Conservation (phyloP, 2,797 vertebrate genomes). For the Carapus acus region DNA sequence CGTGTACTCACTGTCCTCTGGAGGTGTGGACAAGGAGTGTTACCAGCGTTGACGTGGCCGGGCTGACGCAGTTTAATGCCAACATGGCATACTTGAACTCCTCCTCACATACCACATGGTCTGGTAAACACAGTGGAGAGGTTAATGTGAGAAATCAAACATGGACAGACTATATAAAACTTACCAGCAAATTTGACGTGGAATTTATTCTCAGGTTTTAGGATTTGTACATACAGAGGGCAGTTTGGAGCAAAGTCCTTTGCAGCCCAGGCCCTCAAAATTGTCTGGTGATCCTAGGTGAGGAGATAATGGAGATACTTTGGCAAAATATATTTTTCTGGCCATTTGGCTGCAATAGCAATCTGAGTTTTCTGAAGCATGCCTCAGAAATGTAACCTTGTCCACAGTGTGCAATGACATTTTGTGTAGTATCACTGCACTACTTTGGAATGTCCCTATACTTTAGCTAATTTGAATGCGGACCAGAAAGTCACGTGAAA, state of each 20-base stretch:
- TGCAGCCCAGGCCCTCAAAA: conserved; percentile 96
- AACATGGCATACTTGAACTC: conserved; percentile 99
- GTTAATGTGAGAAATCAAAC: not conserved
- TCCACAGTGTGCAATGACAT: not conserved
- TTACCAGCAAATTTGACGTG: conserved; percentile 99
- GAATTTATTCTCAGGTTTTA: conserved; percentile 99
- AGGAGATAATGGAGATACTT: not conserved
- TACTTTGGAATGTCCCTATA: conserved; percentile 12
- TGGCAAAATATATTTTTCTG: conserved; percentile 7
- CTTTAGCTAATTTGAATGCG: conserved; percentile 11
- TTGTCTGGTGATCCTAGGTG: conserved; percentile 94
- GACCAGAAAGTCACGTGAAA: conserved; percentile 26
- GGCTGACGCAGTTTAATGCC: conserved; percentile 96
- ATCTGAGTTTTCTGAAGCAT: conserved; percentile 26
- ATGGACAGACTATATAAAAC: conserved; percentile 15
- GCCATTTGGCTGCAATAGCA: conserved; percentile 18
- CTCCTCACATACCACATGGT: conserved; percentile 98
- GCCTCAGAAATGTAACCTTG: conserved; percentile 1
- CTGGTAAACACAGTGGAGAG: conserved; percentile 56
- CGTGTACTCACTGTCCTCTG: conserved; percentile 92
- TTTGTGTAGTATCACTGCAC: conserved; percentile 8
- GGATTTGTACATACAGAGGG: conserved; percentile 94
- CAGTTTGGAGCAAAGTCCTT: conserved; percentile 99
- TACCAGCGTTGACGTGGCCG: conserved; percentile 95
- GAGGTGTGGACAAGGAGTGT: conserved; percentile 97